Base-by-base conservation (phyloP, 2,888 invertebrate genomes). In the Allophyes oxyacanthae region DNA sequence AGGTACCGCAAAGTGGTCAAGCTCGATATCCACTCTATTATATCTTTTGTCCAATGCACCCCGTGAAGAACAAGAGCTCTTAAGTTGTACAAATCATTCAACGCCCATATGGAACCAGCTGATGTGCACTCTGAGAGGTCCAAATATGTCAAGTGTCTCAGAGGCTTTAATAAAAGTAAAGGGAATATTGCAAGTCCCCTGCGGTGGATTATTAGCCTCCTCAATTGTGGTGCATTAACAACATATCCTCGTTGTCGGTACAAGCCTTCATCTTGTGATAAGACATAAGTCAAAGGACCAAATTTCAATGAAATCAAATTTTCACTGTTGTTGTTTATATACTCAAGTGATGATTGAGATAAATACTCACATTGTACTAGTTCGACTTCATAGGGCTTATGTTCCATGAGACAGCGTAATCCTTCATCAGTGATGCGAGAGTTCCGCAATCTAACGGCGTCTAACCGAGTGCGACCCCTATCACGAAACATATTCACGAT, bases 21-120 rank as follows among this genome's bases (percentile, higher is more conserved):
- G 41, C 92, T 92, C 58, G 95, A 92, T 77, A 96, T 96, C 79
- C 95, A 95, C 63, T 95, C 94, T 56, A 96, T 92, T 63, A 95
- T 94, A 67, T 95, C 95, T 75, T 95, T 95, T 15, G 96, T 91
- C 85, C 95, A 95, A 45, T 95, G 95, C 4, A 98, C 97, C 91
- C 98, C 97, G 83, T 98, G 97, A 42, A 99, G 92, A 68, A 97
- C 95, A 11, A 99, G 92, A 1, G 97, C 97, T 15, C 95, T 94
- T 67, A 99, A 92, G 79, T 96, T 95, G 28, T 95, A 95, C 71
- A 98, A 88, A 68, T 95, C 95, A 49, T 94, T 92, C 26, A 97
- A 89, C 82, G 96, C 97, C 79, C 95, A 95, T 58, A 98, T 95
- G 61, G 96, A 94, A n/a, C 94, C 95, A 15, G 96, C 86, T 26